Conservation (phyloP, 2,797 vertebrate species). For the Halcyon leucocephala region DNA sequence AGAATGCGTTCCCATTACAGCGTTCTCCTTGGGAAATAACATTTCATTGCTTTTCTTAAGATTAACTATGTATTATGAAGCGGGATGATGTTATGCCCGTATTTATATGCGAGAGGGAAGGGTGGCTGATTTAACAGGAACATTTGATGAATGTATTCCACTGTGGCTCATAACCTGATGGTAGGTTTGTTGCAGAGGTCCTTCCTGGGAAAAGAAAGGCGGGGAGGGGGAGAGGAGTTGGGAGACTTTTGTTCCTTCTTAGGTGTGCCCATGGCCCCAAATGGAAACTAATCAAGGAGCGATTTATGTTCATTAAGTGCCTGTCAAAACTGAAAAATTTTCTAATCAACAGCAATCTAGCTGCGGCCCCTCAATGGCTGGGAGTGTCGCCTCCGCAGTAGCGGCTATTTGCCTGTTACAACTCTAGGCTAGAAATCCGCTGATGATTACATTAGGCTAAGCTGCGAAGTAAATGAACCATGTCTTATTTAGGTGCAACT, state of each 20-base stretch:
- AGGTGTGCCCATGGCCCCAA: slow-evolving; percentile 82
- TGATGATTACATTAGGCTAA: slow-evolving; percentile 90
- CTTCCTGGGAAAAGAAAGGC: neutral
- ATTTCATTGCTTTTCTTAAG: neutral
- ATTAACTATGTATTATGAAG: neutral
- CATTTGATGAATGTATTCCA: slow-evolving; percentile 63
- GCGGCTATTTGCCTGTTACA: slow-evolving; percentile 82
- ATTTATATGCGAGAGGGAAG: neutral
- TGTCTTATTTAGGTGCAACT: slow-evolving; percentile 88
- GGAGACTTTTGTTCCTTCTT: slow-evolving; percentile 39
- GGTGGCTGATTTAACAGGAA: slow-evolving; percentile 19
- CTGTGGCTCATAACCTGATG: neutral
- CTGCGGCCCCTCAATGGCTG: slow-evolving; percentile 79
- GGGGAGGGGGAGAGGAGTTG: neutral
- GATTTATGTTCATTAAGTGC: slow-evolving; percentile 87
- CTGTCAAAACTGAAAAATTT: slow-evolving; percentile 90
- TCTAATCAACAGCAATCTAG: slow-evolving; percentile 85
- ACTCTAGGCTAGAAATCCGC: slow-evolving; percentile 84
- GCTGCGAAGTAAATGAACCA: slow-evolving; percentile 87
- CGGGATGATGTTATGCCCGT: neutral
- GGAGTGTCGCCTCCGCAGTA: slow-evolving; percentile 76
- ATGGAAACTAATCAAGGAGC: slow-evolving; percentile 82
- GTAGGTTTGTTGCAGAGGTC: neutral
- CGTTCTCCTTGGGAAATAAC: neutral
- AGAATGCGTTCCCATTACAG: neutral